Conservation (phyloP, 2,113 vertebrate genomes). For the Phoenicopterus ruber region DNA sequence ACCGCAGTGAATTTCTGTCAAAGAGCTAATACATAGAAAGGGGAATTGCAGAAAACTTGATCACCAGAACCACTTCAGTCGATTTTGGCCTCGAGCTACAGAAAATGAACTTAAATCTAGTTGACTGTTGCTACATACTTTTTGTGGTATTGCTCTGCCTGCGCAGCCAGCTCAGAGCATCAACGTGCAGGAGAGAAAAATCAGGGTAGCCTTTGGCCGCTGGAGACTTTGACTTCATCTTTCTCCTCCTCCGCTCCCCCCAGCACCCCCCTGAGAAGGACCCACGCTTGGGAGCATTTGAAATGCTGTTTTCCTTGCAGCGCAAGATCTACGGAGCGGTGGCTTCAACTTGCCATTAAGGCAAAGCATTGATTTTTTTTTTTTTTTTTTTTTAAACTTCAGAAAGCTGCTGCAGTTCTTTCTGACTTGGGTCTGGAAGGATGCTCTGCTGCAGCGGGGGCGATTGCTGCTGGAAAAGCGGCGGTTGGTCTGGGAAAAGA, state of each 20-base stretch:
- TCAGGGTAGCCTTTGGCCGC: neutral
- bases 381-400: neutral
- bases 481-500: neutral
- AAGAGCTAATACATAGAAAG: constrained; percentile 70
- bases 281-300: neutral
- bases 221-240: neutral
- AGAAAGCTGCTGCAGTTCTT: neutral
- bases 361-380: neutral
- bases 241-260: neutral
- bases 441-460: neutral
- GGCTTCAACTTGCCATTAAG: neutral
- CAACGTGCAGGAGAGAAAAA: neutral
- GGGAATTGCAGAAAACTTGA: constrained; percentile 80
- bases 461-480: neutral
- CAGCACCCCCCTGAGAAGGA: neutral
- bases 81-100: constrained; percentile 80
- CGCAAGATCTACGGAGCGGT: neutral
- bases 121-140: constrained; percentile 71
- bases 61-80: constrained; percentile 75
- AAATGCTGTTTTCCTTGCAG: neutral
- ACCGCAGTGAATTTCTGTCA: constrained; percentile 80
- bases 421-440: neutral
- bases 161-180: neutral
- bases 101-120: constrained; percentile 81
- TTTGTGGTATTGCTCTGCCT: constrained; percentile 65